A percentile compares a stretch with the other conserved stretches of the same genome.
Conservation (phyloP, 2,888 invertebrate species). For the Papilio elwesi region DNA sequence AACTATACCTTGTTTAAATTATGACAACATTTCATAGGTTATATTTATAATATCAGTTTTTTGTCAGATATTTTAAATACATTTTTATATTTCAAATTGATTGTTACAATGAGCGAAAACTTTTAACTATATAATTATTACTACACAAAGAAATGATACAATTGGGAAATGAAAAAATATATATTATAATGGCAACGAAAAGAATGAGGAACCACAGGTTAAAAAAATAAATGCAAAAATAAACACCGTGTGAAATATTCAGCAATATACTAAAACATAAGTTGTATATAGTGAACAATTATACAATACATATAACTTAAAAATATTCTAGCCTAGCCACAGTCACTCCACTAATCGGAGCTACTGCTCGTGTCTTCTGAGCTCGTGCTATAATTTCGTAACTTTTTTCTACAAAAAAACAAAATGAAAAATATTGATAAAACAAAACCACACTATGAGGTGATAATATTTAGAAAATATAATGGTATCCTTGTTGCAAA, state of each 20-base stretch:
- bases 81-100: neutral
- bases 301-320: slow-evolving; percentile 63
- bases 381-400: slow-evolving; percentile 80
- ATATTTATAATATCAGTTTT: neutral
- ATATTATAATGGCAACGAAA: slow-evolving; percentile 22
- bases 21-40: neutral
- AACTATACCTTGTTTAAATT: neutral
- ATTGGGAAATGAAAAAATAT: slow-evolving; percentile 2
- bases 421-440: slow-evolving; percentile 54
- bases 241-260: slow-evolving; percentile 40
- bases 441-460: slow-evolving; percentile 56
- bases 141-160: slow-evolving; percentile 17
- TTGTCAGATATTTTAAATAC: neutral
- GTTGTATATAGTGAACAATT: slow-evolving; percentile 43
- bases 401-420: slow-evolving; percentile 81
- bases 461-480: slow-evolving; percentile 3
- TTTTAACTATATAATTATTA: neutral
- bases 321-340: slow-evolving; percentile 65
- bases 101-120: neutral
- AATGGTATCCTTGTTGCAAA: slow-evolving; percentile 42
- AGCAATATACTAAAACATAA: slow-evolving; percentile 43
- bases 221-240: slow-evolving; percentile 36
- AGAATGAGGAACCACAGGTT: slow-evolving; percentile 14
- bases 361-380: slow-evolving; percentile 78
- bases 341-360: slow-evolving; percentile 74